Conservation (phyloP, 2,113 vertebrate genomes). For the Sorex fumeus region DNA sequence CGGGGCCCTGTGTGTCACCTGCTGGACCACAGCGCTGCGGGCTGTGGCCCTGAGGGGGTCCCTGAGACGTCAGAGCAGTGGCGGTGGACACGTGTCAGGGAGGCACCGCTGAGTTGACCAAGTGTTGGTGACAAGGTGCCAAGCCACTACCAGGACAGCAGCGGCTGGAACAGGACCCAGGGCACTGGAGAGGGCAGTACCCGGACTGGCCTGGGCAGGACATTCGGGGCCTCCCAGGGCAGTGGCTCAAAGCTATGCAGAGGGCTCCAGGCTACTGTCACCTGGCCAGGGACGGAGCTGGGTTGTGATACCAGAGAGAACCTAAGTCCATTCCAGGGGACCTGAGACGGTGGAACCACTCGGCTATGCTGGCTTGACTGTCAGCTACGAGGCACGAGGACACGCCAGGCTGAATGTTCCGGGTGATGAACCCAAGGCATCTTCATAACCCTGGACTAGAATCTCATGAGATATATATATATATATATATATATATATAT, state of each 20-base stretch:
- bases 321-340: not conserved
- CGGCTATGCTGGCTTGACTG: fast-evolving
- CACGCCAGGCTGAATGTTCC: not conserved
- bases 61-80: too few relatives aligned
- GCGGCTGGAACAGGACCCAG: fast-evolving
- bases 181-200: fast-evolving
- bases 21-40: fast-evolving
- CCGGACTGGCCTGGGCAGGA: fast-evolving
- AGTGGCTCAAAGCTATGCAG: not conserved
- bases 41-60: not conserved
- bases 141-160: not conserved
- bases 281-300: not conserved
- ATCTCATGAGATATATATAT: not conserved
- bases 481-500: too few relatives aligned
- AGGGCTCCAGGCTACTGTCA: not conserved
- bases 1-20: not conserved
- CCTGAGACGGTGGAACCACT: not conserved
- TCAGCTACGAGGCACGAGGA: not conserved
- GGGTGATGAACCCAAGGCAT: not conserved
- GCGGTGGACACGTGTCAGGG: too few relatives aligned
- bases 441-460: not conserved
- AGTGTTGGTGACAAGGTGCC: not conserved
- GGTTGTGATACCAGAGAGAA: not conserved
- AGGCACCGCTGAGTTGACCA: not conserved
- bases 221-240: not conserved